These are phyloP conservation scores for Burhinus bistriatus DNA, from an alignment of 2,113 vertebrate species.

Conservation along the genomic window DNA sequence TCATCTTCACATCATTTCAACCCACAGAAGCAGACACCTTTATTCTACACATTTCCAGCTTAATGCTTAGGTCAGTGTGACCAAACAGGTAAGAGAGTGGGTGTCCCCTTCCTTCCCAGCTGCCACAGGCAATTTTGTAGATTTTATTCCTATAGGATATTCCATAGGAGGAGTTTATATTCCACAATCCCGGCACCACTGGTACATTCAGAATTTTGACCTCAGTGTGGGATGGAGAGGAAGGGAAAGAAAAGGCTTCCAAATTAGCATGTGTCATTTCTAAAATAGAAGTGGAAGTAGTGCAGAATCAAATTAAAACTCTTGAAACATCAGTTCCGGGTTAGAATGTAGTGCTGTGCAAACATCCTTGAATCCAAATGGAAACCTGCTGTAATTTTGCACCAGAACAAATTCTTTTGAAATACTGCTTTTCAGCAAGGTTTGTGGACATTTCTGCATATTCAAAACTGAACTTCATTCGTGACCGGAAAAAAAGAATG, in stretches of 20 bases:
- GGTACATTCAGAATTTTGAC: not conserved
- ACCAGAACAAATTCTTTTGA: not conserved
- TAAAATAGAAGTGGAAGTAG: not conserved
- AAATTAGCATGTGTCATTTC: not conserved
- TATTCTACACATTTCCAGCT: not conserved
- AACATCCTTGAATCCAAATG: not conserved
- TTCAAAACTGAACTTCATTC: not conserved
- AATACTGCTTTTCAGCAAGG: not conserved
- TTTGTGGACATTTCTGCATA: not conserved
- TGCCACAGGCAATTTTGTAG: not conserved
- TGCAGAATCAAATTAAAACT: not conserved
- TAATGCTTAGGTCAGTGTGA: not conserved
- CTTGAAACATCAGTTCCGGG: not conserved
- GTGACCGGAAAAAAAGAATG: not conserved
- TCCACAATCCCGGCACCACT: not conserved
- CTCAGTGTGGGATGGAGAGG: not conserved
- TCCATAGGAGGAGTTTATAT: not conserved
- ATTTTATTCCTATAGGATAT: not conserved
- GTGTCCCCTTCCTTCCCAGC: not conserved
- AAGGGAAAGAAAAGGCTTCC: not conserved
- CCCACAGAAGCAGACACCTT: not conserved
- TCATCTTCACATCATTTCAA: not conserved
- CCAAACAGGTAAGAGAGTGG: not conserved
- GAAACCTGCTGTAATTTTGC: not conserved
- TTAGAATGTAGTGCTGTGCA: not conserved